Percentiles rank a stretch among this genome's conserved stretches.
Evolutionary conservation across 2,113 vertebrate species (phyloP).

Genomic region (Meriones unguiculatus): DNA sequence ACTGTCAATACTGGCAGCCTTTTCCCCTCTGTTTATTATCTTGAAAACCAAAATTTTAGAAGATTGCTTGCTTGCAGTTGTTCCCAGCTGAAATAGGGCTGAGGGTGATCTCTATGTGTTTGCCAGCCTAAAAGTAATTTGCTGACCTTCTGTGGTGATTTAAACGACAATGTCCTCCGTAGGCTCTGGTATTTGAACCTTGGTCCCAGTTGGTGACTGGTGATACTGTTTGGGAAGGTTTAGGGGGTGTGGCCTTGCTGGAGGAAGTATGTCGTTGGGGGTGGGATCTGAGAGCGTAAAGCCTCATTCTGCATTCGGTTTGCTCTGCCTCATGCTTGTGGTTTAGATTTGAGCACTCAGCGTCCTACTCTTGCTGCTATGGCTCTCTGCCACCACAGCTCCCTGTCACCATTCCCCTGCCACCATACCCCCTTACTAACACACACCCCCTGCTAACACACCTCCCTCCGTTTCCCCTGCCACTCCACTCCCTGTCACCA

Average conservation of each 20-base stretch:
- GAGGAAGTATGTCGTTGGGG: not conserved
- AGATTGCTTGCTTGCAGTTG: not conserved
- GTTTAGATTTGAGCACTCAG: not conserved
- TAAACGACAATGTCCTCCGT: not conserved
- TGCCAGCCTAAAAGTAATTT: conserved; percentile 24
- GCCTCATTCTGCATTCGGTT: not conserved
- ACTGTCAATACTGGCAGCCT: not conserved
- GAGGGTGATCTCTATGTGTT: not conserved
- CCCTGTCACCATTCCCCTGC: too few relatives aligned
- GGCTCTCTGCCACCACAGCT: not conserved
- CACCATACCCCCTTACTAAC: not conserved
- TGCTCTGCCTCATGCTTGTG: not conserved
- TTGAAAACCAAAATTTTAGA: conserved; percentile 38
- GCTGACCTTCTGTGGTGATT: not conserved
- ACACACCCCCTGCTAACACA: too few relatives aligned
- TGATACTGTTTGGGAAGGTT: not conserved
- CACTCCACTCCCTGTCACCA: not conserved
- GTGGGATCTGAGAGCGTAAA: not conserved
- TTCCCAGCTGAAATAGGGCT: not conserved
- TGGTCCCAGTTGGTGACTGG: too few relatives aligned
- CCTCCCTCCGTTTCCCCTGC: not conserved
- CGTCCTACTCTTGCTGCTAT: not conserved
- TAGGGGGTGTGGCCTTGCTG: not conserved
- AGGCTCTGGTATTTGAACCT: not conserved
- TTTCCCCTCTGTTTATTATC: not conserved